Evolutionary conservation across 2,888 invertebrate species (phyloP), one percentile per base, ranked within the genome.

Genomic region (Xanthia icteritia): DNA sequence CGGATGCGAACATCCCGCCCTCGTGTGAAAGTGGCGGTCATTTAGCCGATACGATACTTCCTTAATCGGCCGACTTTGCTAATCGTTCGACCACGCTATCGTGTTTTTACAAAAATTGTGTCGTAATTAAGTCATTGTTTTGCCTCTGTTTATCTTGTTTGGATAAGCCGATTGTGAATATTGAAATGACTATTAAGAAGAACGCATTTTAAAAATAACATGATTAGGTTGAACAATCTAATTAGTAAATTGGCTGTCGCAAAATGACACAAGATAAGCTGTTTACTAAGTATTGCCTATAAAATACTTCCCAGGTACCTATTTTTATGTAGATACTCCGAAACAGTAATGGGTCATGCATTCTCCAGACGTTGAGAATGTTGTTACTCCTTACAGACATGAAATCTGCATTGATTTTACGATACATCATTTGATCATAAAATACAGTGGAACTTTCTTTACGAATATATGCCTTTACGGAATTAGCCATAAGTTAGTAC

Each of bases 1-100:
- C 80, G 85, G 85, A 85, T 69, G 75, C 79, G 58, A 73, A 71
- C 77, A 73, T 82, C 79, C 86, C 81, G 78, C 76, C 83, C 73
- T 68, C 82, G 71, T 68, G 77, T 71, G 81, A 77, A 84, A 82
- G 78, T 76, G 73, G 58, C 82, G 58, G 60, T 65, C 73, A 54
- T 81, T 84, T 81, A 73, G 63, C 58, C 67, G 63, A 65, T 73
- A 68, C 81, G 66, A 71, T 76, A 73, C 64, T 42, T 65, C 60
- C 27, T 39, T 70, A 36, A 63, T 79, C 31, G 31, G 58, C 66
- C 27, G 36, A 73, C 64, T 75, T 81, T 31, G n/a, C 61, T 68
- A 74, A 72, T 51, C 27, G n/a, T 54, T 64, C 15, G 5, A 71
- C 15, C 60, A 65, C 58, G 69, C 45, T 75, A 68, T 83, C 82